A percentile compares a stretch with the other conserved stretches of the same genome.
Evolutionary conservation across 2,797 vertebrate species (phyloP).

Genomic region (Melanogrammus aeglefinus): DNA sequence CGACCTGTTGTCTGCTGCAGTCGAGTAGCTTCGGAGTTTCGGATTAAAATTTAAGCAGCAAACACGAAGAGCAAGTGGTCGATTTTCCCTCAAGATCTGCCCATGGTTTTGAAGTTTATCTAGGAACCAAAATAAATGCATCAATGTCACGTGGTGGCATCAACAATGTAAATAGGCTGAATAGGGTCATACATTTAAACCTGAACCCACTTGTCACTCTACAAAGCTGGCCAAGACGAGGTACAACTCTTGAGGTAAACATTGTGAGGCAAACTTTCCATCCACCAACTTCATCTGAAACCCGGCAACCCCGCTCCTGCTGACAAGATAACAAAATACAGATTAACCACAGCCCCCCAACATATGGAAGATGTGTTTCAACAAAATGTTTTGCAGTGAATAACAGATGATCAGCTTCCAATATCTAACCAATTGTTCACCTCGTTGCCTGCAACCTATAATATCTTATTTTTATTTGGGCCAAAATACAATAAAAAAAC

Average conservation of each 20-base stretch:
- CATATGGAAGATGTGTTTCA: background rate
- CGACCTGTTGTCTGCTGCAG: constrained; percentile 65
- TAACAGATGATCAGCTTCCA: background rate
- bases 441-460: background rate
- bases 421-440: background rate
- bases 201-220: constrained; percentile 64
- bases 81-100: constrained; percentile 41
- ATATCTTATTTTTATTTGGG: background rate
- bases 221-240: constrained; percentile 53
- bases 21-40: constrained; percentile 66
- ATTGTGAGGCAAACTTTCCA: constrained; percentile 52
- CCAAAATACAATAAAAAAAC: no score
- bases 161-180: background rate
- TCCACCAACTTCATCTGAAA: constrained; percentile 38
- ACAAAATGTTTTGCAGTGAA: background rate
- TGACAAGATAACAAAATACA: background rate
- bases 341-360: background rate
- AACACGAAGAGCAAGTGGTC: constrained; percentile 29
- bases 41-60: constrained; percentile 32
- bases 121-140: constrained; percentile 29
- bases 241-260: constrained; percentile 67
- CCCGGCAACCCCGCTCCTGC: constrained; percentile 34
- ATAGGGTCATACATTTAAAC: background rate
- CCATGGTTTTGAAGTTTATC: constrained; percentile 53
- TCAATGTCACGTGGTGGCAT: background rate